phyloP scores from a whole-genome alignment of 2,113 vertebrate species.

The Dinomys branickii region DNA sequence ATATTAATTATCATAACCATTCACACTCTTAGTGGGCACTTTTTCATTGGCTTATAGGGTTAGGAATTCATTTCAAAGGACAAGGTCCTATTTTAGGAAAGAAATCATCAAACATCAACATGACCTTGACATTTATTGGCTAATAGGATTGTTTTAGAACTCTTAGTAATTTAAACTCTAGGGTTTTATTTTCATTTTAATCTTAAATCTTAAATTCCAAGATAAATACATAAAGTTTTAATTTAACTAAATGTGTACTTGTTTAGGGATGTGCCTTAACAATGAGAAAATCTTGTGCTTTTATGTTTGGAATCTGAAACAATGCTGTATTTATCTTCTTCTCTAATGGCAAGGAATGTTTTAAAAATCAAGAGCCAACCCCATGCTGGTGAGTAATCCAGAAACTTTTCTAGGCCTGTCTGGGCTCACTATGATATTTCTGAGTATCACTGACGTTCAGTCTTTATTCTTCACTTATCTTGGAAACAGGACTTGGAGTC shows the following conservation, averaged over 20 bases:
- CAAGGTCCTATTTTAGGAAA: background rate
- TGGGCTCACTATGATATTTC: background rate
- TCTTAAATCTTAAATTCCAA: background rate
- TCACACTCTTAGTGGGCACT: background rate
- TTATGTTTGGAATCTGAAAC: background rate
- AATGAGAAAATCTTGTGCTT: background rate
- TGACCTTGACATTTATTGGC: background rate
- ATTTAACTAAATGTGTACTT: background rate
- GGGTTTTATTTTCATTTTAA: constrained; percentile 1
- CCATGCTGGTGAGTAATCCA: background rate
- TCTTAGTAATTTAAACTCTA: constrained; percentile 21
- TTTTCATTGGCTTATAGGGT: background rate
- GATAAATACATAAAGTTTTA: constrained; percentile 38
- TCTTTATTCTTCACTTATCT: background rate
- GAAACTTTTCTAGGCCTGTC: background rate
- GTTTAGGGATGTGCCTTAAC: background rate
- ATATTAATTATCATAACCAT: background rate
- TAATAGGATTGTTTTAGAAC: background rate
- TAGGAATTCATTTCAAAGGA: constrained; percentile 29
- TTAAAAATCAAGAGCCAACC: background rate
- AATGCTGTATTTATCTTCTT: background rate
- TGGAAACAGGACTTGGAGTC: background rate
- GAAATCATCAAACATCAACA: background rate
- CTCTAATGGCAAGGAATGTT: background rate
- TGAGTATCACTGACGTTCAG: background rate